Evolutionary conservation across 2,113 vertebrate species (phyloP).

Genomic region (Perca fluviatilis): DNA sequence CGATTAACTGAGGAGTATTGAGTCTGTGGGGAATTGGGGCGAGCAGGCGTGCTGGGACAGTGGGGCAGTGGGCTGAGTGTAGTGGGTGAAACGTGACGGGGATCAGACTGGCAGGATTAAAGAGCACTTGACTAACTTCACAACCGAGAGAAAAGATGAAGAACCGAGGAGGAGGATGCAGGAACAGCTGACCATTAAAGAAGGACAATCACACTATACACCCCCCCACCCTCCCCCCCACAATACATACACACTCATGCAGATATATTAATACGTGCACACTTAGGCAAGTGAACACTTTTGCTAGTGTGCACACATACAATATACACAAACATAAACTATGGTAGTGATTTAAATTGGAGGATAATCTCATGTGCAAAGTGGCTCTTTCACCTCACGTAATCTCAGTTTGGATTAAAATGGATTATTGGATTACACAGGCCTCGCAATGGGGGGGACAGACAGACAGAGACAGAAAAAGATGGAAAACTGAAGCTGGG

Average conservation of each 20-base stretch:
- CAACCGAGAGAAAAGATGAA: slow-evolving; percentile 44
- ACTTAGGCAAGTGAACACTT: neutral
- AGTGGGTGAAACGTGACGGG: slow-evolving; percentile 77
- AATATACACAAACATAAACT: slow-evolving; percentile 11
- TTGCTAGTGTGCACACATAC: neutral
- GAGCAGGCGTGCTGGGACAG: slow-evolving; percentile 52
- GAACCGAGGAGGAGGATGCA: slow-evolving; percentile 30
- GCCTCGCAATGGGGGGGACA: slow-evolving; percentile 10
- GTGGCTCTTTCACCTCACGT: slow-evolving; percentile 78
- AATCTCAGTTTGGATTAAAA: slow-evolving; percentile 76
- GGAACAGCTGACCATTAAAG: slow-evolving; percentile 70
- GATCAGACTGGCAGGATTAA: slow-evolving; percentile 82
- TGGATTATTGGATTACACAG: slow-evolving; percentile 79
- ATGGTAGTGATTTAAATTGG: slow-evolving; percentile 56
- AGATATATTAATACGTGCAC: neutral
- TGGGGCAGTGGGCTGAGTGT: slow-evolving; percentile 76
- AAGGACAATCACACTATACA: neutral
- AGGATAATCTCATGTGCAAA: slow-evolving; percentile 75
- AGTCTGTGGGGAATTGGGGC: neutral
- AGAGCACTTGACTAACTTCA: slow-evolving; percentile 67
- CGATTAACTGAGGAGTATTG: neutral
- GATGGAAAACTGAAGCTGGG: slow-evolving; percentile 14
- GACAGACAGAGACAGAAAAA: slow-evolving; percentile 26
- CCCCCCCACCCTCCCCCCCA: no score
- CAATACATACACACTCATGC: neutral